Evolutionary conservation across 2,888 invertebrate genomes (phyloP), one percentile per base, ranked within the genome.

Genomic region (Tachina fera): DNA sequence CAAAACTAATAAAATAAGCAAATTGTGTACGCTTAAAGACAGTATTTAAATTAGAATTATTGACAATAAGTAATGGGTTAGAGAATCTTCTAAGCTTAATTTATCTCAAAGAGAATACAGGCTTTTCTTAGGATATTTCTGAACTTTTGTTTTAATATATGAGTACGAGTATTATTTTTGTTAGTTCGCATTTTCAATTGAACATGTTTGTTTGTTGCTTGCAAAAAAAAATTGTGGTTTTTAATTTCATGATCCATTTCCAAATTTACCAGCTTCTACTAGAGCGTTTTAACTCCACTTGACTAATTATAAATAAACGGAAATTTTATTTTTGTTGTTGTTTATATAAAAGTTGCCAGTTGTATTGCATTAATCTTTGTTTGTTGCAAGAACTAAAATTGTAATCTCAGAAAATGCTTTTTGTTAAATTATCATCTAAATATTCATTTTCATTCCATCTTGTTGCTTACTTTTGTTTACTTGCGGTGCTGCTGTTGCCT

Each of bases 291-390:
- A 78, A 70, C 77, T 76, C 14, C 74, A 82, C 74, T 79, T 79
- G 70, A 60, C 71, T 83, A 83, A 83, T 83, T 79, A 79, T 58
- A 82, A 82, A 82, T 71, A 65, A 82, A 82, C 78, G n/a, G 8
- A 72, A 74, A 65, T 67, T 72, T 58, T 41, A 14, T 53, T 53
- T 43, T 51, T 75, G 41, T 70, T 41, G 45, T 75, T 71, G 70
- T 31, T 51, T 22, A 43, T 16, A 49, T 41, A 16, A 79, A 71
- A 19, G 67, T 67, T 61, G 39, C 65, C 53, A 45, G 22, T n/a
- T 72, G 14, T 47, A 61, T 53, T 70, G 67, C 53, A 60, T 58
- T 83, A 61, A 84, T 77, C 65, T 72, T 3, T 79, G 61, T 70
- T 56, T 75, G 53, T 13, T 75, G 63, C 65, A 67, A 53, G 51